These are phyloP conservation scores for Palythoa grandis DNA, from an alignment of 92 coral and sea anemone genomes.

Conservation along the genomic window DNA sequence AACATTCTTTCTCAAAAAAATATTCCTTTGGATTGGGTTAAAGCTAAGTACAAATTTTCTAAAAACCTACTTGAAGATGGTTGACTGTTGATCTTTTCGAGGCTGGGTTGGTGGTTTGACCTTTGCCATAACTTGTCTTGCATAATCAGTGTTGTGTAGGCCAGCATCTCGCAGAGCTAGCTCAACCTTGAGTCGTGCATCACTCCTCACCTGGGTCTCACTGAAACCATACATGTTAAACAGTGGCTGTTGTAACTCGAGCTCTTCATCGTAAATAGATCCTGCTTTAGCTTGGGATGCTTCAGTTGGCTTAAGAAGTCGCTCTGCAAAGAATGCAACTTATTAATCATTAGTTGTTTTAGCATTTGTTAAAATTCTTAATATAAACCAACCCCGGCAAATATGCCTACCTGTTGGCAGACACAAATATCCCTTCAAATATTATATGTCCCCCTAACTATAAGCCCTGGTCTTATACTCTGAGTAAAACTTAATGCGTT, in stretches of 20 bases:
- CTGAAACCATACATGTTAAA: constrained; percentile 86
- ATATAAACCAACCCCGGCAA: too few species aligned
- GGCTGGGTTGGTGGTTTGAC: constrained; percentile 92
- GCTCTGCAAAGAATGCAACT: constrained; percentile 12
- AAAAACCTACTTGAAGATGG: constrained; percentile 71
- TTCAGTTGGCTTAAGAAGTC: constrained; percentile 86
- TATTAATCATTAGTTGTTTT: too few species aligned
- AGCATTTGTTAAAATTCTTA: too few species aligned
- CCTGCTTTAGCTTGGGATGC: constrained; percentile 90
- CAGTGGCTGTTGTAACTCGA: constrained; percentile 90
- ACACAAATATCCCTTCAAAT: too few species aligned
- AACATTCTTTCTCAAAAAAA: too few species aligned
- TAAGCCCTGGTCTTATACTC: too few species aligned
- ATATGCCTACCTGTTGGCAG: too few species aligned
- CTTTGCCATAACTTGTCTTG: constrained; percentile 79
- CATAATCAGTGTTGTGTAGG: constrained; percentile 90
- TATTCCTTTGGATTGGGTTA: too few species aligned
- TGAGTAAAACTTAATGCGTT: too few species aligned
- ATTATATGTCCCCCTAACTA: too few species aligned
- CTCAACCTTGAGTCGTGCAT: constrained; percentile 84
- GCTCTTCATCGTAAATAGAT: constrained; percentile 84
- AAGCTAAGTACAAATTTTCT: neutral
- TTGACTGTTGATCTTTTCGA: constrained; percentile 91
- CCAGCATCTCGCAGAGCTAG: constrained; percentile 93
- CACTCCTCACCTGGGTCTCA: constrained; percentile 78